Evolutionary conservation across 2,888 invertebrate species (phyloP), one percentile per base, ranked within the genome.

Genomic region (Morpho deidamia): DNA sequence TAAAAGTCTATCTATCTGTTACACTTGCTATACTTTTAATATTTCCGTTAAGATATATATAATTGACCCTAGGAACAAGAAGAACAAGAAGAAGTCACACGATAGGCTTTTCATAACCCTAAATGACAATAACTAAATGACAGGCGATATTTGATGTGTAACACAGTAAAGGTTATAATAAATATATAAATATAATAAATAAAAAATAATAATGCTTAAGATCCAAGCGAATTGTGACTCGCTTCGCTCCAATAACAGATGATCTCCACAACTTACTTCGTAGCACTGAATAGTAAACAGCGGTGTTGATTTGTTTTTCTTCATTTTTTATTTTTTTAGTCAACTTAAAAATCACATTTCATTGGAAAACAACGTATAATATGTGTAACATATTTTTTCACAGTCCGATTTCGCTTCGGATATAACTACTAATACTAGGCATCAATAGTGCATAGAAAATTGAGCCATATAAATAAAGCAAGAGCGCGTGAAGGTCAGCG

Each of bases 261-360:
- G 14, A 49, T 47, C 41, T 51, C 37, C 40, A 56, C 39, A 35
- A 91, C 92, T 91, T 84, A 92, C 92, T 90, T 91, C 91, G 67
- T 92, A 92, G 69, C 91, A 91, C 73, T 91, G 92, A 65, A 92
- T 87, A 53, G 90, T 77, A 66, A 92, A 91, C 58, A 91, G 68
- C 46, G 92, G 92, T 70, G 90, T 91, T 11, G 78, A 75, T 71
- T 78, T 81, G 63, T 67, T 77, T 66, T 73, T 83, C 79, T 83
- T 87, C 83, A 84, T 86, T 44, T 44, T 54, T 53, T 39, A 48
- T 83, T 86, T 42, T 43, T 54, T 53, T 39, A 46, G 14, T 44
- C 53, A 48, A 54, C 45, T 50, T 44, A 41, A 38, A 34, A 49
- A 53, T 57, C 61, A 61, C 65, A 61, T 58, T 47, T 41, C 56